Evolutionary conservation across 2,113 vertebrate species (phyloP).

Genomic region (Dascyllus trimaculatus): DNA sequence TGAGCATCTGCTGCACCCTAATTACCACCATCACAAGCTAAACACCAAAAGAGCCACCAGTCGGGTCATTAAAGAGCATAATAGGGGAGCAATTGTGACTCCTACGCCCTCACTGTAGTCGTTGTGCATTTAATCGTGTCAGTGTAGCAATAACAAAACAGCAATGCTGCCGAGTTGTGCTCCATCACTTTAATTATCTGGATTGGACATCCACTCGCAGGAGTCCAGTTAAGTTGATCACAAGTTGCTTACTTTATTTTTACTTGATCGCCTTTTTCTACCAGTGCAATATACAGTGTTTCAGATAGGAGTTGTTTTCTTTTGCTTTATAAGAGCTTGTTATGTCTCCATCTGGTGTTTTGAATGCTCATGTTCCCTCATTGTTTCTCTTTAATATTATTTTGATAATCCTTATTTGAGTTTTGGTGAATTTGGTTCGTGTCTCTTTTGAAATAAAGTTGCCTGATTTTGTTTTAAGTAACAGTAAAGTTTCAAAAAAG

Average conservation of each 20-base stretch:
- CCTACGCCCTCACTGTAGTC: slow-evolving; percentile 14
- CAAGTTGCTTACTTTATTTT: slow-evolving; percentile 33
- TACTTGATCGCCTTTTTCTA: slow-evolving; percentile 45
- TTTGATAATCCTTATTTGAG: slow-evolving; percentile 44
- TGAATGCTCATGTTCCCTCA: neutral
- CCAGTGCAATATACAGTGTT: slow-evolving; percentile 52
- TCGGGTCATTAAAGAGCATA: slow-evolving; percentile 41
- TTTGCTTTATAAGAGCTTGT: neutral
- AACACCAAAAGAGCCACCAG: slow-evolving; percentile 23
- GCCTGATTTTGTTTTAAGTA: slow-evolving; percentile 52
- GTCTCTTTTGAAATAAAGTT: slow-evolving; percentile 63
- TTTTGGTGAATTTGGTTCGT: slow-evolving; percentile 27
- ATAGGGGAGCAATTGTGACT: slow-evolving; percentile 33
- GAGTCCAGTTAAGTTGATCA: slow-evolving; percentile 20
- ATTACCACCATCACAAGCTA: slow-evolving; percentile 27
- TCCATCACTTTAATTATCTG: neutral
- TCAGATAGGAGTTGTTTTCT: neutral
- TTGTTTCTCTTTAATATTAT: slow-evolving; percentile 43
- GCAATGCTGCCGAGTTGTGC: slow-evolving; percentile 1
- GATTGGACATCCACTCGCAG: neutral
- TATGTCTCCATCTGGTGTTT: slow-evolving; percentile 18
- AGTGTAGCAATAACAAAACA: slow-evolving; percentile 37
- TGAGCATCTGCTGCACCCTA: slow-evolving; percentile 25
- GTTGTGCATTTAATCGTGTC: slow-evolving; percentile 11
- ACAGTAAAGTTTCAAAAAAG: neutral